phyloP scores from a whole-genome alignment of 2,113 vertebrate species.

The Podiceps cristatus region DNA sequence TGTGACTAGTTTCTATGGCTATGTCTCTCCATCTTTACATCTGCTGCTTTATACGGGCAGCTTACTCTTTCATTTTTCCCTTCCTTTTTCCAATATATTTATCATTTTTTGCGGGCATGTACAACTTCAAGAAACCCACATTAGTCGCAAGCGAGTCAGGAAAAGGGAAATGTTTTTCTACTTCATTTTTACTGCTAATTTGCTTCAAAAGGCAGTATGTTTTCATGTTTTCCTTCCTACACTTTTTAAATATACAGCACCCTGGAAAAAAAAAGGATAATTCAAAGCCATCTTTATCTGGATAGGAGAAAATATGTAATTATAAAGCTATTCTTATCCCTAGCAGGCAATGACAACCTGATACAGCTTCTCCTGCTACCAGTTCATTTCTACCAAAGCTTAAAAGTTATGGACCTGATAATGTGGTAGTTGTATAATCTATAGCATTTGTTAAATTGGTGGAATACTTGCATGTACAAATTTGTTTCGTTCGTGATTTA shows the following conservation, averaged over 20 bases:
- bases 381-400: slow-evolving; percentile 2
- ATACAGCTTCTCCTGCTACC: neutral
- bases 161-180: slow-evolving; percentile 7
- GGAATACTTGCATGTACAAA: neutral
- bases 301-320: slow-evolving; percentile 17
- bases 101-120: slow-evolving; percentile 66
- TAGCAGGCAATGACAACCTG: slow-evolving; percentile 20
- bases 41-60: slow-evolving; percentile 81
- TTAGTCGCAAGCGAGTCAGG: neutral
- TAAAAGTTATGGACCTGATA: slow-evolving; percentile 16
- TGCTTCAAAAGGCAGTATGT: slow-evolving; percentile 46
- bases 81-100: slow-evolving; percentile 83
- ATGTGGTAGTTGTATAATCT: neutral
- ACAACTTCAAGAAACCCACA: slow-evolving; percentile 46
- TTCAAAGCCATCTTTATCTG: slow-evolving; percentile 26
- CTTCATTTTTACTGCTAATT: slow-evolving; percentile 55
- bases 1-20: slow-evolving; percentile 85
- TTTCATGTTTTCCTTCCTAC: slow-evolving; percentile 30
- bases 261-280: neutral
- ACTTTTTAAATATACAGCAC: slow-evolving; percentile 22
- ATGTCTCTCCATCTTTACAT: slow-evolving; percentile 82
- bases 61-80: slow-evolving; percentile 84
- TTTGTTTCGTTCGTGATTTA: neutral
- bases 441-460: neutral
- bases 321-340: slow-evolving; percentile 40